Conservation (phyloP, 2,113 vertebrate genomes). For the Sturnus vulgaris region DNA sequence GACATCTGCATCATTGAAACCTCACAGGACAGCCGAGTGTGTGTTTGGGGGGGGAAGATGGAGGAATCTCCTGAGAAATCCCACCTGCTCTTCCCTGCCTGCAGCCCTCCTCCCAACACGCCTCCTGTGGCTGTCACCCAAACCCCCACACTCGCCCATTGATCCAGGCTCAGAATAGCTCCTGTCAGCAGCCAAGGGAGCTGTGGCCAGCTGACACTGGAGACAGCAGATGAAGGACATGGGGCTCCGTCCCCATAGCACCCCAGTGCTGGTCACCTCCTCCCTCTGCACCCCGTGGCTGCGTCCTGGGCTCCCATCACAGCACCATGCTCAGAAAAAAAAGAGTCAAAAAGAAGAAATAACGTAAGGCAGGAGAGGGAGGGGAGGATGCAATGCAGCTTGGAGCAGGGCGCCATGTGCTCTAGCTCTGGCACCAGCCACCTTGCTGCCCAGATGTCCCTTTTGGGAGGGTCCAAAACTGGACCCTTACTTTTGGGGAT, state of each 20-base stretch:
- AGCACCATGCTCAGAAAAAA: neutral
- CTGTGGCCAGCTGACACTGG: neutral
- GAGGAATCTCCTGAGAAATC: conserved; percentile 12
- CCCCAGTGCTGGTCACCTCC: rapidly evolving
- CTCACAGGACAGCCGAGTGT: neutral
- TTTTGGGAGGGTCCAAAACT: neutral
- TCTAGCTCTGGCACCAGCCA: neutral
- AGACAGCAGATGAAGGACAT: neutral
- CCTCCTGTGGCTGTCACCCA: neutral
- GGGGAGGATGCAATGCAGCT: neutral
- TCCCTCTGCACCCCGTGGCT: neutral
- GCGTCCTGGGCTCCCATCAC: neutral
- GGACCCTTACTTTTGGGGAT: neutral
- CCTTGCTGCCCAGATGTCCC: neutral
- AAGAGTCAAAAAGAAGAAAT: neutral
- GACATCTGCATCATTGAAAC: conserved; percentile 18
- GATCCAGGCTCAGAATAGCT: conserved; percentile 51
- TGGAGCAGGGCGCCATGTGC: neutral
- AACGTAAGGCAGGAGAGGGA: neutral
- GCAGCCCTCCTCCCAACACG: neutral
- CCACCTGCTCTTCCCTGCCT: neutral
- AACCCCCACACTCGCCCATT: neutral
- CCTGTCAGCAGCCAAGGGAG: neutral
- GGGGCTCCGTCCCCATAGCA: rapidly evolving
- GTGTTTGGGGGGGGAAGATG: neutral